Conservation (phyloP, 2,797 vertebrate species). For the Xerus rutilus region DNA sequence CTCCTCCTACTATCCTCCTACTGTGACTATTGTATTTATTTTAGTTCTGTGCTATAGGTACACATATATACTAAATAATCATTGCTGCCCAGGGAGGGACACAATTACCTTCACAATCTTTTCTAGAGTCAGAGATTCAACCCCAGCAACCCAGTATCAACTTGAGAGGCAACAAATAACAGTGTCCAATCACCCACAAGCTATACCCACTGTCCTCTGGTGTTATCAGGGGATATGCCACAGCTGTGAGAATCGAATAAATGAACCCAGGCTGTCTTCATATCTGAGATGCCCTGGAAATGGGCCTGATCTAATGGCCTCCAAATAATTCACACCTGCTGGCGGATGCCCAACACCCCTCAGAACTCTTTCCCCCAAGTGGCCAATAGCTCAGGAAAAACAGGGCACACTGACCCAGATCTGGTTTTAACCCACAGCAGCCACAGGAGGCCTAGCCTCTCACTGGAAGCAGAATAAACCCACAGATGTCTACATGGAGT, state of each 20-base stretch:
- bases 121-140: slow-evolving; percentile 30
- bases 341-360: not conserved
- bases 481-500: slow-evolving; percentile 37
- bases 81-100: slow-evolving; percentile 1
- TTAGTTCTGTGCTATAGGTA: not conserved
- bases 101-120: slow-evolving; percentile 58
- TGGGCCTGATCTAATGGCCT: slow-evolving; percentile 30
- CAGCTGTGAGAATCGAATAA: not conserved
- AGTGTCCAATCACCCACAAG: not conserved
- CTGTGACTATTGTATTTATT: not conserved
- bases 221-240: slow-evolving; percentile 13
- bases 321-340: slow-evolving; percentile 74
- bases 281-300: slow-evolving; percentile 61
- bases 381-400: not conserved
- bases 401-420: not conserved
- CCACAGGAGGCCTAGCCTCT: not conserved
- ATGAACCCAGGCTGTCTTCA: not conserved
- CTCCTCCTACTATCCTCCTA: too few species aligned
- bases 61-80: not conserved
- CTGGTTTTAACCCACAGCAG: slow-evolving; percentile 1
- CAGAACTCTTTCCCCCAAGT: not conserved
- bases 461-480: slow-evolving; percentile 37
- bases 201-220: not conserved
- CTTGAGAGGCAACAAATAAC: slow-evolving; percentile 2
- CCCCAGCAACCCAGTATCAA: slow-evolving; percentile 14